Base-by-base conservation (phyloP, 2,113 vertebrate species). In the Bufo bufo region DNA sequence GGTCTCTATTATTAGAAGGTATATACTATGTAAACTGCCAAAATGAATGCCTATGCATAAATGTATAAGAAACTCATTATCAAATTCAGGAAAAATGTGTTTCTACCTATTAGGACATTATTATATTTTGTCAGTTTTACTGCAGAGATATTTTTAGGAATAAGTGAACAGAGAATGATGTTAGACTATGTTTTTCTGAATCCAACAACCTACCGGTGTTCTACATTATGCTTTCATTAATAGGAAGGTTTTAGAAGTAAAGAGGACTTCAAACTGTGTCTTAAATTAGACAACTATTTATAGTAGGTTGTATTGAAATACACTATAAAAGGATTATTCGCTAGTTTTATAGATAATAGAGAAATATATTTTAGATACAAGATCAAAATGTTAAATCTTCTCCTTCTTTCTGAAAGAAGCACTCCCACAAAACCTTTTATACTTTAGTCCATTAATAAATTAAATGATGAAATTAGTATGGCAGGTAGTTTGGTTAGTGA, bases 271-370 rank as follows among this genome's bases (percentile, higher is more conserved):
- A 83, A 75, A 88, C 87, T 88, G 87, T 88, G 87, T 56, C 43
- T 63, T 74, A 77, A 83, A 88, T 88, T 83, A 83, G 66, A n/a
- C 7, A 33, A 20, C 80, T 88, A 88, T 88, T 82, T 82, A 77
- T 75, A 88, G 58, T 33, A 69, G 80, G 43, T 23, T 75, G 59
- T 88, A 17, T 78, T 84, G 20, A 56, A 52, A 77, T 78, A 84
- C 45, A 84, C 12, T 69, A 88, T 45, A 20, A 74, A 8, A 83
- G 7, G 16, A 69, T 87, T 63, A 79, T 74, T 82, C 56, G 33
- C 33, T 74, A 17, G 17, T 58, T 81, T 74, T 74, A 82, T 65
- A 72, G 77, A 72, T 63, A 63, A 82, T 61, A 19, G 19, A 19
- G 19, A 65, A 82, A 63, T 11, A 43, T 71, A 43, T 71, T 43